Conservation (phyloP, 2,888 invertebrate species). For the Eilema caniola region DNA sequence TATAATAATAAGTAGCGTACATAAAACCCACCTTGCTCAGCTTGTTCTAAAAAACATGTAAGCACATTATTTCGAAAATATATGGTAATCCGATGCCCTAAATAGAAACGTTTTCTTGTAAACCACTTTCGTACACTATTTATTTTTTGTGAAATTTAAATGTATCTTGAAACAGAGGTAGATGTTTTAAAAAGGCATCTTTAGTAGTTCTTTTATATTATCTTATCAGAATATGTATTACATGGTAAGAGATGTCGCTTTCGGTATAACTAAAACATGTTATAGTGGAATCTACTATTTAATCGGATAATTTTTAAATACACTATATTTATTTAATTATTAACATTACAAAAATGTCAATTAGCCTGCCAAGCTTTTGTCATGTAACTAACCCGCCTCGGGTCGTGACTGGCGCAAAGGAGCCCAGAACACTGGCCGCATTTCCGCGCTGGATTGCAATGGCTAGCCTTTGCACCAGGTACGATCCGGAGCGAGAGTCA, state of each 20-base stretch:
- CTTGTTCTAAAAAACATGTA: conserved; percentile 34
- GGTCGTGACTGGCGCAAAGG: too few species aligned
- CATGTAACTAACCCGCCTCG: too few species aligned
- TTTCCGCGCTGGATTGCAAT: too few species aligned
- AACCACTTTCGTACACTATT: neutral
- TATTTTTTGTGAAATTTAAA: neutral
- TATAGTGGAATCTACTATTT: conserved; percentile 2
- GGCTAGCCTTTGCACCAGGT: too few species aligned
- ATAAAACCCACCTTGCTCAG: conserved; percentile 39
- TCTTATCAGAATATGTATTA: conserved; percentile 5
- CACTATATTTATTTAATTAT: too few species aligned
- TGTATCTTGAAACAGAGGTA: neutral
- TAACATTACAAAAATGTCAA: too few species aligned
- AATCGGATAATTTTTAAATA: neutral
- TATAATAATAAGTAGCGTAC: conserved; percentile 21
- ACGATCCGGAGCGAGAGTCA: too few species aligned
- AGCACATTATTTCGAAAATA: conserved; percentile 29
- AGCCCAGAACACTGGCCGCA: too few species aligned
- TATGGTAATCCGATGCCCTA: neutral
- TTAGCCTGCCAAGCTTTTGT: too few species aligned
- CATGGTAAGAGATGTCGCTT: neutral
- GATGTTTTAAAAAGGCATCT: conserved; percentile 3
- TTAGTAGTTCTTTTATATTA: conserved; percentile 8
- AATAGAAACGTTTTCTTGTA: conserved; percentile 9
- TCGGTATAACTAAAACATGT: neutral